Conservation (phyloP, 92 coral and sea anemone species). For the Epizoanthus rinbou region DNA sequence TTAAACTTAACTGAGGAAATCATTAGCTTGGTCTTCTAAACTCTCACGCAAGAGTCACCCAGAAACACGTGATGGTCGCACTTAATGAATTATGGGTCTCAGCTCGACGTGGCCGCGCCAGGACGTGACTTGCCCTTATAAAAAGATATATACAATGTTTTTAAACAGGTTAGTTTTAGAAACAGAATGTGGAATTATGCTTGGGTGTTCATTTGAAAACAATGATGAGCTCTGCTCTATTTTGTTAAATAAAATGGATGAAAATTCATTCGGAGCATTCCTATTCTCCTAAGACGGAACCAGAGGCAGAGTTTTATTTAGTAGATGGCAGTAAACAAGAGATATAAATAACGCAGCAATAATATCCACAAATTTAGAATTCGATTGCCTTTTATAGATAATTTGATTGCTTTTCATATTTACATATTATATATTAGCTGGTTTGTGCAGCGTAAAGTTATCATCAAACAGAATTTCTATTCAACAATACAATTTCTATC, state of each 20-base stretch:
- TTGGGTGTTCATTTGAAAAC: too few species aligned
- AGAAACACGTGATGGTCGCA: conserved; percentile 37
- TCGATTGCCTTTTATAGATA: not conserved
- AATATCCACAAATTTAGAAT: not conserved
- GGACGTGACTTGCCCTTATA: too few species aligned
- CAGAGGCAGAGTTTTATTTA: not conserved
- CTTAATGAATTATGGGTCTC: too few species aligned
- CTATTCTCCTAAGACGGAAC: not conserved
- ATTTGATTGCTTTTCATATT: not conserved
- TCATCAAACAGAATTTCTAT: not conserved
- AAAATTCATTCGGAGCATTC: too few species aligned
- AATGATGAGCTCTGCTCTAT: too few species aligned
- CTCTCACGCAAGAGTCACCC: conserved; percentile 26
- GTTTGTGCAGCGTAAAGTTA: not conserved
- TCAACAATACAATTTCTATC: not conserved
- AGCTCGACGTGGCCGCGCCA: too few species aligned
- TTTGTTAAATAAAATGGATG: too few species aligned
- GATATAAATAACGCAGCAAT: not conserved
- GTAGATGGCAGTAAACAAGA: not conserved
- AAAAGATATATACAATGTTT: too few species aligned
- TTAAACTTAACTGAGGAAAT: conserved; percentile 40
- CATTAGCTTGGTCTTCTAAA: conserved; percentile 31
- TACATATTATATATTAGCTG: not conserved
- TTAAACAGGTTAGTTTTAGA: too few species aligned
- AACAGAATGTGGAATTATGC: too few species aligned